phyloP scores from a whole-genome alignment of 2,113 vertebrate species.

The Penelope pileata region DNA sequence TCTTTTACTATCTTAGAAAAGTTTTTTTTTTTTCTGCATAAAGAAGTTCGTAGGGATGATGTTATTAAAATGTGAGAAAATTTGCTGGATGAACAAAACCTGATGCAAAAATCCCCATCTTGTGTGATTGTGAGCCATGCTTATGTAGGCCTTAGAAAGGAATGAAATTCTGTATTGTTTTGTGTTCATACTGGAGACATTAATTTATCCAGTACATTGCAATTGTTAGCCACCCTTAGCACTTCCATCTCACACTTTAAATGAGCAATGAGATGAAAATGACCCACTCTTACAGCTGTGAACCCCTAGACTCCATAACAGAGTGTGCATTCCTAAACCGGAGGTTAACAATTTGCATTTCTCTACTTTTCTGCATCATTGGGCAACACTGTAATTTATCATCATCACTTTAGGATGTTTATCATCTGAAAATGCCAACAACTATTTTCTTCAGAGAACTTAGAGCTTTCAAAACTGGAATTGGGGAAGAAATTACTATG shows the following conservation, averaged over 20 bases:
- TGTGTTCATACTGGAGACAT: not conserved
- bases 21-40: not conserved
- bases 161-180: not conserved
- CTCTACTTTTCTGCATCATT: conserved; percentile 37
- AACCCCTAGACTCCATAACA: not conserved
- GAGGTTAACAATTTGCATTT: conserved; percentile 15
- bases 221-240: not conserved
- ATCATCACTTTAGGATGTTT: conserved; percentile 39
- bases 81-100: not conserved
- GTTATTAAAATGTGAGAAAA: not conserved
- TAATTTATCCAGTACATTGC: not conserved
- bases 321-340: conserved; percentile 9
- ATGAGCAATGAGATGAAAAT: conserved; percentile 27
- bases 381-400: conserved; percentile 46
- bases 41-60: not conserved
- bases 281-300: not conserved
- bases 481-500: conserved; percentile 4
- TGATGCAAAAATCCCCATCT: not conserved
- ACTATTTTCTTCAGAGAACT: conserved; percentile 33
- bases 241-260: not conserved
- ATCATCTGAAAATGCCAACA: conserved; percentile 33
- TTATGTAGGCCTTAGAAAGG: not conserved
- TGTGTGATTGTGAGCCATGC: not conserved
- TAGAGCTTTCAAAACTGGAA: conserved; percentile 7
- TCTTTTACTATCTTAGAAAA: not conserved